These are phyloP conservation scores for Mythimna vitellina DNA, from an alignment of 2,888 invertebrate genomes.

Conservation along the genomic window DNA sequence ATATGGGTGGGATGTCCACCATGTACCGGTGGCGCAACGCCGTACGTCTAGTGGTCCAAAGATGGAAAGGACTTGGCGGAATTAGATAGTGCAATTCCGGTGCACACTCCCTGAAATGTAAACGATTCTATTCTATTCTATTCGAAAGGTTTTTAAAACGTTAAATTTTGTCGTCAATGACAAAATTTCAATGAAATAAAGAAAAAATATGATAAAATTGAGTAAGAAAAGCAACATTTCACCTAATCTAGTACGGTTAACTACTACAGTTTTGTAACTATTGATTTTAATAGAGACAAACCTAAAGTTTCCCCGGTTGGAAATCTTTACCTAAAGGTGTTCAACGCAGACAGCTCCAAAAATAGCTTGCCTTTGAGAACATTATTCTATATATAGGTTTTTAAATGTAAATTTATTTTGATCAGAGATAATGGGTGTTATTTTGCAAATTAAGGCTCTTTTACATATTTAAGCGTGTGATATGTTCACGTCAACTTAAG, in stretches of 20 bases:
- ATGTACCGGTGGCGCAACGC: too few relatives aligned
- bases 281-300: neutral
- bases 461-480: neutral
- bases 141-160: too few relatives aligned
- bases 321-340: neutral
- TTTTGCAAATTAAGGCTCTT: neutral
- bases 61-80: too few relatives aligned
- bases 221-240: too few relatives aligned
- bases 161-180: too few relatives aligned
- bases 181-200: too few relatives aligned
- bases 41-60: too few relatives aligned
- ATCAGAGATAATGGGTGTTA: neutral
- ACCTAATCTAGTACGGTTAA: neutral
- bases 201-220: neutral
- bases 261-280: neutral
- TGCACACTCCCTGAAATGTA: too few relatives aligned
- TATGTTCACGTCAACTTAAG: too few relatives aligned
- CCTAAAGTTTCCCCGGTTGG: neutral
- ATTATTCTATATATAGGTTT: neutral
- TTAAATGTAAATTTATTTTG: neutral
- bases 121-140: too few relatives aligned
- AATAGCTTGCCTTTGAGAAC: neutral
- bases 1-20: too few relatives aligned
- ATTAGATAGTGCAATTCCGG: too few relatives aligned
- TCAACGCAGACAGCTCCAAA: neutral